Base-by-base conservation (phyloP, 2,888 invertebrate genomes). In the Oeneis ivallda region DNA sequence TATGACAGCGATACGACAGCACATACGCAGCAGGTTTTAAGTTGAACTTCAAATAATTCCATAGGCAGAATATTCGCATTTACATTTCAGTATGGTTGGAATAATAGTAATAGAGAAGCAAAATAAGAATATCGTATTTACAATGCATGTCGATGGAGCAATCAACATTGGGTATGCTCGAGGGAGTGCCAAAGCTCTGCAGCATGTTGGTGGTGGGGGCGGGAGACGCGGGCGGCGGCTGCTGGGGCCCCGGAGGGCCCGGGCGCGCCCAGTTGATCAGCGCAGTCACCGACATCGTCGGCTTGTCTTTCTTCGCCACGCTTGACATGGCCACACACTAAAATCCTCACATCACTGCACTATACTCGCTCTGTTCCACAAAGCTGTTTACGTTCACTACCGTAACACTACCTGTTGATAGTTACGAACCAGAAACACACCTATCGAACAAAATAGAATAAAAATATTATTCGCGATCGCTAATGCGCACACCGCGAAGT, bases 261-360 rank as follows among this genome's bases (percentile, higher is more conserved):
- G 85, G 94, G 87, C 83, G 93, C 76, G 93, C 93, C 94, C 94
- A 95, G 85, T 94, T 94, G 81, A 96, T 96, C 83, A 96, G 95
- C 79, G 96, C 96, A 79, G 96, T 95, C 82, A 96, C 96, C 84
- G 96, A 96, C 95, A 96, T 95, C 93, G 96, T 96, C 79, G 96
- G 96, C 85, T 96, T 96, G 89, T 96, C 96, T 92, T 96, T 96
- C 93, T 96, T 96, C 94, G 96, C 94, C 95, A 96, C 79, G 80
- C 87, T 87, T 79, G 92, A 89, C 92, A 92, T 91, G 83, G 83
- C 89, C 81, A 85, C 83, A 73, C 84, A 87, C 86, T 85, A 89
- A 73, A 83, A 87, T 87, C 87, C 87, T 90, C 88, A 88, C 89
- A 89, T 89, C 87, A 92, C 92, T 89, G 82, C 75, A 71, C 70